Base-by-base conservation (phyloP, 2,888 invertebrate species). In the Calameuta filiformis region DNA sequence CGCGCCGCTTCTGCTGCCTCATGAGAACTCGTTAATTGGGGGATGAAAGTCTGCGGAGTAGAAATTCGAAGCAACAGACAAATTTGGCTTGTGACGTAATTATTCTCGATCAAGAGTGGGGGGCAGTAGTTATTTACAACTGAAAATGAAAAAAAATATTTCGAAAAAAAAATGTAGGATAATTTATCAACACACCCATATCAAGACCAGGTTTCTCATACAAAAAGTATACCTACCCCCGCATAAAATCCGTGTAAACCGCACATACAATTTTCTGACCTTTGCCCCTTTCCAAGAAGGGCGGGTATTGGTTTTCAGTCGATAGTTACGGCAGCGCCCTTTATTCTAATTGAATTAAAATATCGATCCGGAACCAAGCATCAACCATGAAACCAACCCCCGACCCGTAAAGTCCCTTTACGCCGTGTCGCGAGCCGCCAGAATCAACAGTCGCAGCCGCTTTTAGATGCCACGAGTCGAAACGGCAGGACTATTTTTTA, bases 301-400 rank as follows among this genome's bases (percentile, higher is more conserved):
- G 6, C 23, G 40, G 40, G 77, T 77, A 77, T 79, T 35, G 40
- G 34, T 74, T 77, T 77, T 77, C 79, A 75, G 77, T 71, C 75
- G 77, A 75, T 56, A 56, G 40, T 56, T 56, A 69, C 75, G 68
- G 31, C 69, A 73, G 77, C 75, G 73, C 76, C 81, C 82, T 83
- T 83, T 78, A 82, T 85, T 82, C 83, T 86, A 86, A 87, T 86
- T 86, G 77, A 82, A 84, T 85, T 87, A 85, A 81, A 82, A 83
- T 82, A 86, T 87, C 82, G 86, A 87, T 84, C 79, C 76, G 77
- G 77, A 75, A 82, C 75, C 74, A 34, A 30, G 0, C 69, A 69
- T 69, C 69, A 15, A 33, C 71, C 71, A 69, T 15, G 4, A 30
- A 15, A 31, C 71, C 71, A 12, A 31, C 71, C 71, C 71, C 71